Percentiles rank a stretch among this genome's conserved stretches.
Evolutionary conservation across 2,888 invertebrate genomes (phyloP).

Genomic region (Invenusta paracnida): DNA sequence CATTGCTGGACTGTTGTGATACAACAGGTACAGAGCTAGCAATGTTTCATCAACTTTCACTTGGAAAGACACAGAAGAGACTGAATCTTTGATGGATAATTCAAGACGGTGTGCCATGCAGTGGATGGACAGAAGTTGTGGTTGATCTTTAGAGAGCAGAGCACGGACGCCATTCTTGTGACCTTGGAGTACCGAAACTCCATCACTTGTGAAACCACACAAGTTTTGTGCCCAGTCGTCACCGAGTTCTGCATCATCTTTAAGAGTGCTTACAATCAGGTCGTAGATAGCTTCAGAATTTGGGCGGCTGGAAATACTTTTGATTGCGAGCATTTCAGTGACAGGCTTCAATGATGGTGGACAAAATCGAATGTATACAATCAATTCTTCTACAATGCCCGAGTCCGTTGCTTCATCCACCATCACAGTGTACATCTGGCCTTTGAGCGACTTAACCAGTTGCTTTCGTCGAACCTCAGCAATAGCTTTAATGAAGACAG

Average conservation of each 20-base stretch:
- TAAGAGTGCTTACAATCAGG: constrained; percentile 29
- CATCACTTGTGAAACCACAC: constrained; percentile 11
- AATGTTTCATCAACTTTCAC: not conserved
- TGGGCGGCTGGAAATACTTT: constrained; percentile 29
- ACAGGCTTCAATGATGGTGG: constrained; percentile 29
- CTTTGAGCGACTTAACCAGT: constrained; percentile 29
- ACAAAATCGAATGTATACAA: constrained; percentile 29
- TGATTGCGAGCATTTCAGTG: constrained; percentile 27
- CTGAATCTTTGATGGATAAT: not conserved
- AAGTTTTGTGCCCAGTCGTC: constrained; percentile 13
- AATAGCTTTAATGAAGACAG: constrained; percentile 29
- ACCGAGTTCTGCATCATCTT: constrained; percentile 29
- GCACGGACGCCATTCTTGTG: not conserved
- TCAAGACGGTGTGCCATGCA: constrained; percentile 15
- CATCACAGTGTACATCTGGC: constrained; percentile 29
- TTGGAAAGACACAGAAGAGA: not conserved
- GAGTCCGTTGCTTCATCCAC: constrained; percentile 27
- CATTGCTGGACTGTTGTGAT: constrained; percentile 15
- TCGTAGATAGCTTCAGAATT: constrained; percentile 29
- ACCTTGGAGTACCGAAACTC: not conserved
- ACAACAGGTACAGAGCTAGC: not conserved
- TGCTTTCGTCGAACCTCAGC: constrained; percentile 29
- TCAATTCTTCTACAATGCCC: constrained; percentile 29
- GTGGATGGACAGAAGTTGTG: constrained; percentile 7
- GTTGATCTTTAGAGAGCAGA: not conserved